Evolutionary conservation across 2,113 vertebrate genomes (phyloP).

Genomic region (Centropristis striata): DNA sequence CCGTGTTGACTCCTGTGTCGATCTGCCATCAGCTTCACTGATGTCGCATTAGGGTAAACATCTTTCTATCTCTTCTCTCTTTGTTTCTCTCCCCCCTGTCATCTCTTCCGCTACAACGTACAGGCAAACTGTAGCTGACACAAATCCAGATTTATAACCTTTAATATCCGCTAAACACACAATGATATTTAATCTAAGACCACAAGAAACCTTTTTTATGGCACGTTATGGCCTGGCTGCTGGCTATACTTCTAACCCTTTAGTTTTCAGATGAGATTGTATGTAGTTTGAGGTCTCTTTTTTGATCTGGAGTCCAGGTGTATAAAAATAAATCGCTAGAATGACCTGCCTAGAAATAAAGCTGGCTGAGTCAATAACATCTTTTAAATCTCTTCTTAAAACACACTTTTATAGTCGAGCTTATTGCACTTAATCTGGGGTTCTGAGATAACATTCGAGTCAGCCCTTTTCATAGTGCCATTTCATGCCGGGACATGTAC

Average conservation of each 20-base stretch:
- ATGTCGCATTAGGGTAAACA: slow-evolving; percentile 44
- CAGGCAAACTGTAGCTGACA: slow-evolving; percentile 18
- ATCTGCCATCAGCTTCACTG: slow-evolving; percentile 41
- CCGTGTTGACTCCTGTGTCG: slow-evolving; percentile 33
- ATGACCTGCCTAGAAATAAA: neutral
- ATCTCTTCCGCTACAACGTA: slow-evolving; percentile 2
- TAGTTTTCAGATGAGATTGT: neutral
- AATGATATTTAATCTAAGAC: neutral
- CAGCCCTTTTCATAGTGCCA: too few species aligned
- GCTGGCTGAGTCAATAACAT: neutral
- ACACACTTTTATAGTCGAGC: too few species aligned
- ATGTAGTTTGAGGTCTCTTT: neutral
- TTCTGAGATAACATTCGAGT: too few species aligned
- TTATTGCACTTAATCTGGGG: too few species aligned
- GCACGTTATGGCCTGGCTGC: neutral
- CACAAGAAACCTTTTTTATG: slow-evolving; percentile 1
- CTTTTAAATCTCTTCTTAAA: neutral
- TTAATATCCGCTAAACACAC: neutral
- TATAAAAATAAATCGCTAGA: neutral
- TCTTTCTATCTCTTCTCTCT: neutral
- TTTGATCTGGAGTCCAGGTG: neutral
- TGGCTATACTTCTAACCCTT: neutral
- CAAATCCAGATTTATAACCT: slow-evolving; percentile 6
- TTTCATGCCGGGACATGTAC: too few species aligned
- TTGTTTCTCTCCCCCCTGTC: neutral